A percentile compares a stretch with the other conserved stretches of the same genome.
Evolutionary conservation across 2,888 invertebrate species (phyloP).

Genomic region (Biston stratarius): DNA sequence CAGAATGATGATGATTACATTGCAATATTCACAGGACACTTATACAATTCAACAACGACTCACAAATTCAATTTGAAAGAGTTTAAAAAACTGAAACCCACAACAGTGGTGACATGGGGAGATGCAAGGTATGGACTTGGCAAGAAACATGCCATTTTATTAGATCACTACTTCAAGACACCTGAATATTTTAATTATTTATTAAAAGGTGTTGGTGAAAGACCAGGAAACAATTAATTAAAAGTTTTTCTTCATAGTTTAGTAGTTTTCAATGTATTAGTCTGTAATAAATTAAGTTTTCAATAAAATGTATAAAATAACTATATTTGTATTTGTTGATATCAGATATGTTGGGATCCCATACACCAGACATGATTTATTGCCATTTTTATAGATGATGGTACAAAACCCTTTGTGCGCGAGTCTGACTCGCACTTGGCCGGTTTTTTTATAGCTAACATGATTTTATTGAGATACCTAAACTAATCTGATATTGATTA

Average conservation of each 20-base stretch:
- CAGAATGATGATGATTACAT: slow-evolving; percentile 77
- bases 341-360: too few species aligned
- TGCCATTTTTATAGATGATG: too few species aligned
- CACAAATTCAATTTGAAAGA: slow-evolving; percentile 73
- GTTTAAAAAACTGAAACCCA: slow-evolving; percentile 69
- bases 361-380: too few species aligned
- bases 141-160: slow-evolving; percentile 71
- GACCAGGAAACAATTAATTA: slow-evolving; percentile 35
- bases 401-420: too few species aligned
- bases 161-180: slow-evolving; percentile 77
- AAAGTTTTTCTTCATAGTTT: not conserved
- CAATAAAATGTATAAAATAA: too few species aligned
- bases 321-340: too few species aligned
- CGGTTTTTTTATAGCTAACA: too few species aligned
- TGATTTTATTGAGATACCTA: too few species aligned
- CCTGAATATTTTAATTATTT: slow-evolving; percentile 75
- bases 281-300: too few species aligned
- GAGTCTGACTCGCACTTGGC: too few species aligned
- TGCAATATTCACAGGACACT: slow-evolving; percentile 72
- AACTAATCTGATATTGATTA: too few species aligned
- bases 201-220: slow-evolving; percentile 58
- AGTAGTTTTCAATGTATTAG: not conserved
- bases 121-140: slow-evolving; percentile 74
- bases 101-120: slow-evolving; percentile 71
- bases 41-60: slow-evolving; percentile 64